phyloP scores from a whole-genome alignment of 2,797 vertebrate genomes.

The Alectoris magna region DNA sequence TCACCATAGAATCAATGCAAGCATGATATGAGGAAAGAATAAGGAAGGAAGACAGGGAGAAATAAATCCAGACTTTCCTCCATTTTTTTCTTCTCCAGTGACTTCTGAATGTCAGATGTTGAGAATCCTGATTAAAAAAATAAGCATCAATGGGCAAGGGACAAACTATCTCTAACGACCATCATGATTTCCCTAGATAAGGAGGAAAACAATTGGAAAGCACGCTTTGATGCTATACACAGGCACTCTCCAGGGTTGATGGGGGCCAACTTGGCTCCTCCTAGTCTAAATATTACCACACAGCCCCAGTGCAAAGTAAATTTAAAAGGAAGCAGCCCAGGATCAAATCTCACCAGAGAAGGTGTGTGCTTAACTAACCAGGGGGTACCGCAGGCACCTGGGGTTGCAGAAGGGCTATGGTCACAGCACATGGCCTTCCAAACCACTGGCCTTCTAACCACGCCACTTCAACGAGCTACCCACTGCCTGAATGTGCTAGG shows the following conservation, averaged over 20 bases:
- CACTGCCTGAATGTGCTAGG: neutral
- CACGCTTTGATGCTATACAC: accelerated
- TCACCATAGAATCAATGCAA: neutral
- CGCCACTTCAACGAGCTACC: neutral
- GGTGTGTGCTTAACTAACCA: neutral
- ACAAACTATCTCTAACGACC: neutral
- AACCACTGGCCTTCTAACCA: neutral
- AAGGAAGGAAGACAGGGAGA: neutral
- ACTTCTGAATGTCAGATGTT: neutral
- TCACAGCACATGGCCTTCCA: neutral
- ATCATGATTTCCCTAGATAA: neutral
- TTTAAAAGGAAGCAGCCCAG: neutral
- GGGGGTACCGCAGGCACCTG: neutral
- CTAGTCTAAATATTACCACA: neutral
- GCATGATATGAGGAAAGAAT: neutral
- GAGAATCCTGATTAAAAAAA: neutral
- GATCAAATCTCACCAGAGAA: neutral
- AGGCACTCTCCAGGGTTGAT: neutral
- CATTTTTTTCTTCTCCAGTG: neutral
- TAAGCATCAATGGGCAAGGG: neutral
- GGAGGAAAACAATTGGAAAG: neutral
- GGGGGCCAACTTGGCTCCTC: neutral
- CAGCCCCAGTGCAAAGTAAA: neutral
- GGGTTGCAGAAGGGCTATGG: neutral
- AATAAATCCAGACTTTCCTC: neutral